Base-by-base conservation (phyloP, 2,888 invertebrate species). In the Bombylius major region DNA sequence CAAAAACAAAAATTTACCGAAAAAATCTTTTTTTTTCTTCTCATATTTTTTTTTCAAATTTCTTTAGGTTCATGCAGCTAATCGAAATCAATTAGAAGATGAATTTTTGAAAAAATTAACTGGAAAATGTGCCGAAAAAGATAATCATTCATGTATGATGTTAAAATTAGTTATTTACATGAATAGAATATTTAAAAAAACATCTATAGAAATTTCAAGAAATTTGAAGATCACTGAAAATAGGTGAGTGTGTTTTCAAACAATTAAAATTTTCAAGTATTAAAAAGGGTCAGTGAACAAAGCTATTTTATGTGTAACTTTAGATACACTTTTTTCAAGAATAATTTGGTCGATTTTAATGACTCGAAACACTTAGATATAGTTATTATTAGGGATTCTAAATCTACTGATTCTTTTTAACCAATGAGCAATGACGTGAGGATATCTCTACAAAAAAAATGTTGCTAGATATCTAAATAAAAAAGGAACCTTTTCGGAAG, bases 141-240 rank as follows among this genome's bases (percentile, higher is more conserved):
- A 90, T 65, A 81, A 87, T 50, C 86, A 87, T 45, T 85, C 89
- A 9, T 90, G 90, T 70, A 84, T 88, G 68, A 89, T 89, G 78
- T 77, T 88, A 31, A 90, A 89, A 71, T 72, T 89, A 63, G 84
- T 89, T 46, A 84, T 86, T 23, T 89, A 89, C 70, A 87, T 89
- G 75, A 89, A 90, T 75, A 79, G 84, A 60, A 79, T 89, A 73
- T 77, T 89, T 67, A 84, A 89, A 70, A 89, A 89, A 62, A 84
- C 88, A 0, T 82, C 85, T 53, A 81, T 90, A 66, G 87, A 88
- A 65, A 75, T 90, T 50, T 84, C 84, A 50, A 85, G 85, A 56
- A 86, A 87, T 65, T 75, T 89, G 58, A 84, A 87, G 75, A 84
- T 90, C 62, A 83, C 84, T 13, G 83, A 86, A 70, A 88, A 80